These are phyloP conservation scores for Rhagonycha fulva DNA, from an alignment of 2,888 invertebrate genomes.

Conservation along the genomic window DNA sequence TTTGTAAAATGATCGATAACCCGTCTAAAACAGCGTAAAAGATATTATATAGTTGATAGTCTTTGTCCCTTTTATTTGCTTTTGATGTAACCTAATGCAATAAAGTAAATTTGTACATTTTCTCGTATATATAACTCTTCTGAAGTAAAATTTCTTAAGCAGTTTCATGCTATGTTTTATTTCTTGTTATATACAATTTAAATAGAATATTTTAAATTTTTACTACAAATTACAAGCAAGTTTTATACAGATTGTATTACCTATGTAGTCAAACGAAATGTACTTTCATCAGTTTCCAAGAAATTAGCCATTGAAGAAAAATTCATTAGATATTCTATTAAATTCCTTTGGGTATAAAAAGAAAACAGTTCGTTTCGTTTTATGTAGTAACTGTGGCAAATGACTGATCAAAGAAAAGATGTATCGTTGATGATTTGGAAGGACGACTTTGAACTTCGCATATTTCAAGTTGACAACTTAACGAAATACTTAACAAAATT, in stretches of 20 bases:
- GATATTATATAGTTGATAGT: too few relatives aligned
- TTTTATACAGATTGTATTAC: background rate
- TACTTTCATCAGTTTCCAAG: background rate
- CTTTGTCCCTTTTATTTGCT: too few relatives aligned
- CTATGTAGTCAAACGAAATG: background rate
- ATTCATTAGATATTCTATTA: constrained; percentile 17
- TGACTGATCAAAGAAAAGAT: constrained; percentile 12
- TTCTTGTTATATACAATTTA: background rate
- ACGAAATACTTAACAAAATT: background rate
- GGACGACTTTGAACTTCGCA: constrained; percentile 5
- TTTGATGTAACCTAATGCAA: too few relatives aligned
- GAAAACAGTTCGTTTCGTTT: constrained; percentile 7
- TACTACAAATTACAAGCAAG: background rate
- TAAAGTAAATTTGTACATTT: too few relatives aligned
- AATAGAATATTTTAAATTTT: background rate
- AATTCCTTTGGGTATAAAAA: constrained; percentile 5
- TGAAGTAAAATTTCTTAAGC: too few relatives aligned
- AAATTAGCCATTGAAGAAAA: constrained; percentile 13
- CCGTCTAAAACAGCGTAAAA: too few relatives aligned
- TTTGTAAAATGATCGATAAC: too few relatives aligned
- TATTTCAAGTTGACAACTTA: background rate
- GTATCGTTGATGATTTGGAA: background rate
- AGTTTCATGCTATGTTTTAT: too few relatives aligned
- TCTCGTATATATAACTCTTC: too few relatives aligned
- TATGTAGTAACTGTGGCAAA: constrained; percentile 2